phyloP scores from a whole-genome alignment of 2,888 invertebrate species.

The Drosophila trichaetosa region DNA sequence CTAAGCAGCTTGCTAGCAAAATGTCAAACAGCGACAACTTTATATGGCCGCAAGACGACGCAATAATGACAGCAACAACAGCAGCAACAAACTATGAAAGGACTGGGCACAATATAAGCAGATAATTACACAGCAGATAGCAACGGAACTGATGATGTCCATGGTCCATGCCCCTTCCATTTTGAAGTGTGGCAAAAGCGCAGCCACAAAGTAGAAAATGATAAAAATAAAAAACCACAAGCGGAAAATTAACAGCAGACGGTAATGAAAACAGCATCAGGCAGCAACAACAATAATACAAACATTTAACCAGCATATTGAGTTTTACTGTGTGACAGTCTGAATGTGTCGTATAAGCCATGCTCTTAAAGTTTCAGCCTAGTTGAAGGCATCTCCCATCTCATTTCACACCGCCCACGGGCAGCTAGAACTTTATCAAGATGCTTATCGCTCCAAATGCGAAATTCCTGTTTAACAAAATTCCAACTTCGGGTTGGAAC shows the following conservation, averaged over 20 bases:
- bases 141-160: slow-evolving; percentile 42
- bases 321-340: not conserved
- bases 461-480: slow-evolving; percentile 80
- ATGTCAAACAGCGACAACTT: slow-evolving; percentile 69
- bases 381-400: slow-evolving; percentile 28
- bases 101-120: slow-evolving; percentile 65
- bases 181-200: slow-evolving; percentile 41
- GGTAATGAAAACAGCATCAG: slow-evolving; percentile 21
- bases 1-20: slow-evolving; percentile 74
- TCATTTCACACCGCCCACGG: slow-evolving; percentile 26
- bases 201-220: slow-evolving; percentile 81
- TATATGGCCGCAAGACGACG: slow-evolving; percentile 62
- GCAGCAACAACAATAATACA: slow-evolving; percentile 29
- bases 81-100: slow-evolving; percentile 17
- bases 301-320: slow-evolving; percentile 12
- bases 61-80: slow-evolving; percentile 53
- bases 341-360: not conserved
- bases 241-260: slow-evolving; percentile 84
- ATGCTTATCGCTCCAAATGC: slow-evolving; percentile 81
- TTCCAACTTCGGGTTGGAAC: slow-evolving; percentile 52
- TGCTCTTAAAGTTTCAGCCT: slow-evolving; percentile 31
- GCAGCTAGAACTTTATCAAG: slow-evolving; percentile 74
- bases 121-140: slow-evolving; percentile 73
- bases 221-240: slow-evolving; percentile 84
- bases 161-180: not conserved